Evolutionary conservation across 2,113 vertebrate genomes (phyloP), one percentile per base, ranked within the genome.

Genomic region (Potamarius usumacintae): DNA sequence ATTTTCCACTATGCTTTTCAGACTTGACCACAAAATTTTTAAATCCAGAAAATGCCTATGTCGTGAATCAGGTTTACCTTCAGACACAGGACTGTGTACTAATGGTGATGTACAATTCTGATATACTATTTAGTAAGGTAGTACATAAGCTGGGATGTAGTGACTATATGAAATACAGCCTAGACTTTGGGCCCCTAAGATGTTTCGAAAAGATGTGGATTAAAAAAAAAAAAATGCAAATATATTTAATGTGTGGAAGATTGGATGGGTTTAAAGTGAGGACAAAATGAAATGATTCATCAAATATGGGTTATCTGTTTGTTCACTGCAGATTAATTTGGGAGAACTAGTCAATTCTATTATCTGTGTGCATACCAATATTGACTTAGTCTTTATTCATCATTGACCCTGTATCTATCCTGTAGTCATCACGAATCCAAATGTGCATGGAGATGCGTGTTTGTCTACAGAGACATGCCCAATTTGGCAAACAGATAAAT

Each of bases 401-500:
- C 22, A 60, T 5, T 55, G 12, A 69, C 85, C 5, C 72, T 78
- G 67, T 55, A 83, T 50, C 74, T 52, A 60, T 80, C 5, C 25
- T 65, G 15, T 20, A 74, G 17, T 82, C 67, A 52, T 18, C 8
- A 20, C 42, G 60, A 55, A 77, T 62, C 25, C 60, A 87, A 52
- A 72, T 34, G 30, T 52, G 55, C 83, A 85, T 50, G 30, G 74
- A 84, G 15, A 71, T 17, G 10, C 18, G 6, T 55, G 77, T 83
- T 87, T 83, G 27, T 87, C 60, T 77, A 50, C 65, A 53, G 69
- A 85, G 60, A 42, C 67, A 67, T 83, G 85, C 89, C 89, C 87
- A 84, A 57, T 91, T 90, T 90, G 89, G 86, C 88, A 91, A 93
- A 90, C 76, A 91, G 92, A 93, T 88, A 91, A 92, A 93, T 94